Conservation (phyloP, 1,140 invertebrate species). For the Heliconius melpomene region DNA sequence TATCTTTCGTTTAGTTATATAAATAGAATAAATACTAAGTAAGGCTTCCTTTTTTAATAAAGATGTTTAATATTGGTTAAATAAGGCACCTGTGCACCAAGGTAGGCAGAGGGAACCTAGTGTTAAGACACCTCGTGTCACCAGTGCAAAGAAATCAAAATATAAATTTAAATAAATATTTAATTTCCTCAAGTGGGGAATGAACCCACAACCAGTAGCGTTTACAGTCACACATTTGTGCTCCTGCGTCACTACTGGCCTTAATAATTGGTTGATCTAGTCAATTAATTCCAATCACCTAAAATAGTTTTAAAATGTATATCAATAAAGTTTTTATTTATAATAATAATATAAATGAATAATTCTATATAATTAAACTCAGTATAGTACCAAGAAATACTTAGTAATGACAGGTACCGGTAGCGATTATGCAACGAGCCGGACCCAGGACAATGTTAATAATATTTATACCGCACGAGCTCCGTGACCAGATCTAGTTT, state of each 20-base stretch:
- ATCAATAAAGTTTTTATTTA: constrained; percentile 46
- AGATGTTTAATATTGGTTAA: neutral
- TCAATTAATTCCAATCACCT: neutral
- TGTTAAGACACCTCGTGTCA: no score
- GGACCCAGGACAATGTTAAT: constrained; percentile 71
- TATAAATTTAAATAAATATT: no score
- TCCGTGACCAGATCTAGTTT: constrained; percentile 63
- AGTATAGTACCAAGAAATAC: constrained; percentile 51
- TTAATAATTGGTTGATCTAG: neutral
- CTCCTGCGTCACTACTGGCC: no score
- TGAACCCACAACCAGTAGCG: no score
- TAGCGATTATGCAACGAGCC: constrained; percentile 72
- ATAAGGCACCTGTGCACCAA: no score
- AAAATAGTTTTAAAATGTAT: constrained; percentile 42
- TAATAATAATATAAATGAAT: constrained; percentile 53
- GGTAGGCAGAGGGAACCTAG: no score
- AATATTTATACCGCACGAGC: constrained; percentile 58
- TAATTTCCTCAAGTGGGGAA: no score
- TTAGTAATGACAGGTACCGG: constrained; percentile 58
- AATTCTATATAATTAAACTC: constrained; percentile 52
- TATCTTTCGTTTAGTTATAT: neutral
- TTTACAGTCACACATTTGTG: no score
- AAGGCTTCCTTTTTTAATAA: neutral
- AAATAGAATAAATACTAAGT: no score
- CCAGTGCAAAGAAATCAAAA: no score